Conservation (phyloP, 2,888 invertebrate species). For the Diogma glabrata region DNA sequence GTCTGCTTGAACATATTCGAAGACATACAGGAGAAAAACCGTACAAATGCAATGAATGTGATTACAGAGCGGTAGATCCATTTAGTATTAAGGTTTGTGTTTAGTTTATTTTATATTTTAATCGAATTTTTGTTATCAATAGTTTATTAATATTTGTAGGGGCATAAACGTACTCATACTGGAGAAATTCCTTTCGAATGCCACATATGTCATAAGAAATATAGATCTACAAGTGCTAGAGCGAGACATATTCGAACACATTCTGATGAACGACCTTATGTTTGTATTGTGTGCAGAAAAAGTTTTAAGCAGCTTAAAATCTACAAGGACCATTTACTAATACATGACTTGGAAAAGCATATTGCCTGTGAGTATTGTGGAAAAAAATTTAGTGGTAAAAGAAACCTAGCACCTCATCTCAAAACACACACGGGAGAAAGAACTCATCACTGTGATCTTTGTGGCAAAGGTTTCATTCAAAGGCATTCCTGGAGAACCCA, state of each 20-base stretch:
- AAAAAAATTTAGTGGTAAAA: neutral
- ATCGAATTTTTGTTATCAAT: too few species aligned
- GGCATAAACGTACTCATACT: slow-evolving; percentile 3
- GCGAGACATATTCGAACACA: neutral
- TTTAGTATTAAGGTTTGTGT: too few species aligned
- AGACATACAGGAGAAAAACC: slow-evolving; percentile 3
- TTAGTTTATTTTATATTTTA: too few species aligned
- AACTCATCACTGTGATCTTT: neutral
- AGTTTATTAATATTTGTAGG: too few species aligned
- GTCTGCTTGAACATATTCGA: neutral
- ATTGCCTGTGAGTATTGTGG: neutral
- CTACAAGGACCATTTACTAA: neutral
- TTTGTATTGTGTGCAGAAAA: neutral
- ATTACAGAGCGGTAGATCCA: neutral
- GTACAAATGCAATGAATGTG: neutral
- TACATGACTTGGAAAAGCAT: slow-evolving; percentile 3
- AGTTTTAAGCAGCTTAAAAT: neutral
- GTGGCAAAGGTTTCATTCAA: slow-evolving; percentile 4
- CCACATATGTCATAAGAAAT: neutral
- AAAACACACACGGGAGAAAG: neutral
- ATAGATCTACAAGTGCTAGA: neutral
- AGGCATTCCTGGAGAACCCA: neutral
- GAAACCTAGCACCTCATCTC: neutral
- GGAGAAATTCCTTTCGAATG: neutral
- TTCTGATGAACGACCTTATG: neutral